Percentiles rank a stretch among this genome's conserved stretches.
Evolutionary conservation across 2,113 vertebrate genomes (phyloP).

Genomic region (Phycodurus eques): DNA sequence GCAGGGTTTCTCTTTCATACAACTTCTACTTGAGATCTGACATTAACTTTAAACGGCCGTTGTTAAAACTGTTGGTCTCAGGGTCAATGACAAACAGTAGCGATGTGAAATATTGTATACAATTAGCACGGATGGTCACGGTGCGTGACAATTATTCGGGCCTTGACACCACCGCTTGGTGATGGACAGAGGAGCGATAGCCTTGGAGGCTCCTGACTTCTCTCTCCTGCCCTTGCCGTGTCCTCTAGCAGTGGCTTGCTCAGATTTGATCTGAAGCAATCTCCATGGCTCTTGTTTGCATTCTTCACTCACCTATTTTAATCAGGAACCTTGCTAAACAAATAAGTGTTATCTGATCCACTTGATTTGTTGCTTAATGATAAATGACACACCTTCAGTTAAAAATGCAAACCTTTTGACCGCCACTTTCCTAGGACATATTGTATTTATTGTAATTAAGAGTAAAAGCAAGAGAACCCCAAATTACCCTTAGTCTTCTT

Average conservation of each 20-base stretch:
- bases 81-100: conserved; percentile 31
- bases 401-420: not conserved
- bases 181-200: conserved; percentile 20
- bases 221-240: conserved; percentile 24
- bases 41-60: conserved; percentile 46
- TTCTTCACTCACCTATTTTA: conserved; percentile 29
- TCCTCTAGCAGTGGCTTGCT: conserved; percentile 26
- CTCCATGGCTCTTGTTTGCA: conserved; percentile 24
- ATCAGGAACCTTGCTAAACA: conserved; percentile 8
- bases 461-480: not conserved
- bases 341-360: conserved; percentile 5
- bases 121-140: conserved; percentile 1
- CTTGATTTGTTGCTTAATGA: not conserved
- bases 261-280: conserved; percentile 41
- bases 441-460: not conserved
- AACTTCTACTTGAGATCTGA: conserved; percentile 51
- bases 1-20: conserved; percentile 33
- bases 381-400: not conserved
- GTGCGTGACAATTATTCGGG: conserved; percentile 27
- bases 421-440: not conserved
- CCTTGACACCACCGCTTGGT: conserved; percentile 17
- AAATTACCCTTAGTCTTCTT: not conserved
- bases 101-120: conserved; percentile 25
- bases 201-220: conserved; percentile 15
- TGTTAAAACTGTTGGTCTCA: conserved; percentile 45